These are phyloP conservation scores for Epinephelus moara DNA, from an alignment of 2,113 vertebrate species.

Conservation along the genomic window DNA sequence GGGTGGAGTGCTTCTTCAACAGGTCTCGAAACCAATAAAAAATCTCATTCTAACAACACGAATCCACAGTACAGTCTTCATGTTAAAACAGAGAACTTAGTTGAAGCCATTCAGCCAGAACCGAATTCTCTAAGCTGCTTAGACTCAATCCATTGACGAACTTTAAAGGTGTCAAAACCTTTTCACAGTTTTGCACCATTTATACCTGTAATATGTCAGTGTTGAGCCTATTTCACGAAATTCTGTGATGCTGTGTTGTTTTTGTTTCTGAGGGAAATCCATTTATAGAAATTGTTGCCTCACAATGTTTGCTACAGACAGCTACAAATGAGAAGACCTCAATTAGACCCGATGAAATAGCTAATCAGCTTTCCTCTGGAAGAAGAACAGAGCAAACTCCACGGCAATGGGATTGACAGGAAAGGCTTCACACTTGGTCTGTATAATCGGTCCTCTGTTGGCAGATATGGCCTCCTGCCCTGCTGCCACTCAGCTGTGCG, in stretches of 20 bases:
- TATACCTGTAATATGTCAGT: not conserved
- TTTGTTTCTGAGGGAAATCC: slow-evolving; percentile 2
- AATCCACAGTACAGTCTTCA: too few relatives aligned
- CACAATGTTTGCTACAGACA: not conserved
- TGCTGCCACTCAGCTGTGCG: slow-evolving; percentile 43
- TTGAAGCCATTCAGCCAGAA: not conserved
- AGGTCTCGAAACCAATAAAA: too few relatives aligned
- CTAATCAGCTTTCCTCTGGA: slow-evolving; percentile 48
- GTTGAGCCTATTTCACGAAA: not conserved
- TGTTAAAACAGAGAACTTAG: not conserved
- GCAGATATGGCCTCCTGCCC: slow-evolving; percentile 48
- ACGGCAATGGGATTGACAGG: slow-evolving; percentile 29
- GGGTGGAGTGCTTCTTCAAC: too few relatives aligned
- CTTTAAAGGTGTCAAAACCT: not conserved
- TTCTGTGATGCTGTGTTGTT: not conserved
- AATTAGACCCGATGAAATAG: slow-evolving; percentile 39
- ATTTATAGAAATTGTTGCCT: not conserved
- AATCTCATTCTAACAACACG: too few relatives aligned
- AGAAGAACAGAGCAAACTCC: slow-evolving; percentile 6
- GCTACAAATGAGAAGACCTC: slow-evolving; percentile 22
- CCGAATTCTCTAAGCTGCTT: not conserved
- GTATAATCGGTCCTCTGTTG: slow-evolving; percentile 32
- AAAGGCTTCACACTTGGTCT: slow-evolving; percentile 15
- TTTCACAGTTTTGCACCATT: not conserved
- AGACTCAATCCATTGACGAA: not conserved